Evolutionary conservation across 2,797 vertebrate genomes (phyloP).

Genomic region (Erpetoichthys calabaricus): DNA sequence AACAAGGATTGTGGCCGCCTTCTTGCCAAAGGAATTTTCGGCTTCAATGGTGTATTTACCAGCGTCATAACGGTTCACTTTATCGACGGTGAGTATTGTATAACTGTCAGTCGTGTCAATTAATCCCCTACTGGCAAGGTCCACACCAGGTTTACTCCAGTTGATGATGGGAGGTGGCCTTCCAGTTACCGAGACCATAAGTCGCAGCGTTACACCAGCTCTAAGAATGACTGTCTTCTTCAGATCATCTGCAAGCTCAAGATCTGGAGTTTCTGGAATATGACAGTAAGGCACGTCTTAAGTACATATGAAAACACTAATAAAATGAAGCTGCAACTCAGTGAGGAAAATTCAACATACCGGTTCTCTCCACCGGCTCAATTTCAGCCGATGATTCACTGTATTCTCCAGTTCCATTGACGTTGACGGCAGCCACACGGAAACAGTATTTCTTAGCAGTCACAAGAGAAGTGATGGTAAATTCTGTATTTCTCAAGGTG

Average conservation of each 20-base stretch:
- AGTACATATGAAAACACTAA: background rate
- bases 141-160: constrained; percentile 81
- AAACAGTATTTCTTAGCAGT: constrained; percentile 79
- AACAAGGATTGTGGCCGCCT: constrained; percentile 78
- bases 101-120: constrained; percentile 79
- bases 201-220: constrained; percentile 74
- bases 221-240: constrained; percentile 89
- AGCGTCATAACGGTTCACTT: constrained; percentile 91
- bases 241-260: constrained; percentile 87
- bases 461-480: constrained; percentile 64
- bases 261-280: constrained; percentile 80
- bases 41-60: constrained; percentile 88
- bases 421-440: constrained; percentile 80
- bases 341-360: constrained; percentile 45
- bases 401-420: constrained; percentile 87
- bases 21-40: constrained; percentile 91
- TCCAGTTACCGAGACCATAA: constrained; percentile 75
- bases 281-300: constrained; percentile 16
- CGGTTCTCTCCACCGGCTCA: constrained; percentile 82
- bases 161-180: constrained; percentile 74
- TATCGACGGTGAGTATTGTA: constrained; percentile 83
- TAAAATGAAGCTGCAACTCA: constrained; percentile 21
- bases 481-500: constrained; percentile 64
- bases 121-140: constrained; percentile 79
- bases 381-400: constrained; percentile 76